phyloP scores from a whole-genome alignment of 1,140 invertebrate species.

The Drosophila tsacasi region DNA sequence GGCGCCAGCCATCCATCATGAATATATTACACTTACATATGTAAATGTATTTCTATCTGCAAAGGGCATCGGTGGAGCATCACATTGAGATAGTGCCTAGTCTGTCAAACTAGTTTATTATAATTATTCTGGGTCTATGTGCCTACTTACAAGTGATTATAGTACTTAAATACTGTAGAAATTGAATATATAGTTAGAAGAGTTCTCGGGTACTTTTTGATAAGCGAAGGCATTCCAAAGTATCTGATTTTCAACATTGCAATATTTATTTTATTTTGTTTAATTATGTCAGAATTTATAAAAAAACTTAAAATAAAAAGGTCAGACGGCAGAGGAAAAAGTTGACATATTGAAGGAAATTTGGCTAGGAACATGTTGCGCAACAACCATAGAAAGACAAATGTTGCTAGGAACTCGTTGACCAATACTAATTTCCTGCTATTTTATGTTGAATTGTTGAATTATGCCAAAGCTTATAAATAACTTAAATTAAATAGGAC shows the following conservation, averaged over 20 bases:
- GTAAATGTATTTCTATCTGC: conserved; percentile 8
- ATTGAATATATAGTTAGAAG: background rate
- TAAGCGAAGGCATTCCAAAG: background rate
- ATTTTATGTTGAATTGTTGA: no score
- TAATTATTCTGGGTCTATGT: conserved; percentile 9
- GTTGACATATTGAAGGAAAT: background rate
- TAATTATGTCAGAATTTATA: background rate
- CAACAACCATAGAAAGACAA: background rate
- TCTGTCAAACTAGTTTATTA: conserved; percentile 31
- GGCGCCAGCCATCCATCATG: conserved; percentile 28
- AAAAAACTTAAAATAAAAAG: background rate
- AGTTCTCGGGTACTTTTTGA: background rate
- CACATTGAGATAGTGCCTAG: conserved; percentile 8
- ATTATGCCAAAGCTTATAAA: no score
- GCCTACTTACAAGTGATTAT: background rate
- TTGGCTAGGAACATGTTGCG: no score
- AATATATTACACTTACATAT: background rate
- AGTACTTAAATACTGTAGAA: background rate
- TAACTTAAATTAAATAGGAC: no score
- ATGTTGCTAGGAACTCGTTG: background rate
- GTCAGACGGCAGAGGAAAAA: background rate
- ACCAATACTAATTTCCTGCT: background rate
- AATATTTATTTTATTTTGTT: background rate
- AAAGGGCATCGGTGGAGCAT: conserved; percentile 40
- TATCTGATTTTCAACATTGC: background rate